Evolutionary conservation across 2,888 invertebrate genomes (phyloP).

Genomic region (Xestia xanthographa): DNA sequence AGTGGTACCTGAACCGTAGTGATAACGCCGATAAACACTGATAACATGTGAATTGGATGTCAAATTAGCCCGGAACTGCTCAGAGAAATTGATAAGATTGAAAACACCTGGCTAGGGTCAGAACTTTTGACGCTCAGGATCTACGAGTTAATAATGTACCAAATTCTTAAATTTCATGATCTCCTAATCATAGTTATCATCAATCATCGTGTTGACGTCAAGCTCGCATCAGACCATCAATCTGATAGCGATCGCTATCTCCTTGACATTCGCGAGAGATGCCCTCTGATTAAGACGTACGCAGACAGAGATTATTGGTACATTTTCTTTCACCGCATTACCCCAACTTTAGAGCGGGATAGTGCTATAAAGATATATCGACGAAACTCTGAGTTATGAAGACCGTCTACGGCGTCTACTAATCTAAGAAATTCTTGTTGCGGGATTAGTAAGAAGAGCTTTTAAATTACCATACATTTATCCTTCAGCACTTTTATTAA

Average conservation of each 20-base stretch:
- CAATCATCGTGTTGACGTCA: constrained; percentile 14
- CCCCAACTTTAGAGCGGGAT: constrained; percentile 61
- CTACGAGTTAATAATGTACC: constrained; percentile 5
- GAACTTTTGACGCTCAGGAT: not conserved
- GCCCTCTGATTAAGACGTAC: constrained; percentile 56
- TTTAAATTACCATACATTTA: constrained; percentile 29
- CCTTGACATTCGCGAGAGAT: constrained; percentile 49
- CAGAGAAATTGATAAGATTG: constrained; percentile 11
- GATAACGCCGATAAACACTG: constrained; percentile 64
- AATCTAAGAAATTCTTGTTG: constrained; percentile 23
- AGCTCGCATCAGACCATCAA: not conserved
- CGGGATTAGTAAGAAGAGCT: constrained; percentile 12
- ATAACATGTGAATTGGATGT: constrained; percentile 45
- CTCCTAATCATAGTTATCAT: constrained; percentile 6
- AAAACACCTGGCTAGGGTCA: not conserved
- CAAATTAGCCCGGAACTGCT: constrained; percentile 18
- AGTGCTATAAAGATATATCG: constrained; percentile 61
- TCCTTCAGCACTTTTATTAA: not conserved
- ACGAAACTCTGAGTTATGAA: constrained; percentile 61
- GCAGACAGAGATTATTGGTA: constrained; percentile 60
- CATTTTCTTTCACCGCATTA: constrained; percentile 64
- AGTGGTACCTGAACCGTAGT: constrained; percentile 23
- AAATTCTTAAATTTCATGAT: constrained; percentile 14
- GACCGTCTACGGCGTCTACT: constrained; percentile 42
- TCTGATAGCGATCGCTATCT: constrained; percentile 25